Percentiles rank a stretch among this genome's conserved stretches.
Conservation (phyloP, 2,888 invertebrate species). For the Yponomeuta cagnagella region DNA sequence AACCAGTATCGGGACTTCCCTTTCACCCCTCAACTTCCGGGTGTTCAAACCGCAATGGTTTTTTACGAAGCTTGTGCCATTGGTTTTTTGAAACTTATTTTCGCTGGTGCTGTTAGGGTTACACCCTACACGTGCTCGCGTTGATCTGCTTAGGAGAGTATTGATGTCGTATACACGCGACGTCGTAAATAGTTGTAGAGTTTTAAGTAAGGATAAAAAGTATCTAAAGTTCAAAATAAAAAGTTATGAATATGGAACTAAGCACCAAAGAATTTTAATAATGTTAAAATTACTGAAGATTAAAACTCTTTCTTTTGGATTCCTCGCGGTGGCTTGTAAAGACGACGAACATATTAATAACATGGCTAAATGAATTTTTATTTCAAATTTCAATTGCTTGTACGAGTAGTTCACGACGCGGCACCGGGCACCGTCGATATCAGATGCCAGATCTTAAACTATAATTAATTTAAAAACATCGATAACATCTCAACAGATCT, state of each 20-base stretch:
- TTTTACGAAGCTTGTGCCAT: constrained; percentile 8
- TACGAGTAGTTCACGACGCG: constrained; percentile 2
- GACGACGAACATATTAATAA: constrained; percentile 3
- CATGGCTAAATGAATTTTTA: constrained; percentile 14
- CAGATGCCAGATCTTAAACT: constrained; percentile 22
- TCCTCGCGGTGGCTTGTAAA: constrained; percentile 1
- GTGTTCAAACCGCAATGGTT: constrained; percentile 23
- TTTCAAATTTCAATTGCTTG: constrained; percentile 14
- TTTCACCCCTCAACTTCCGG: constrained; percentile 49
- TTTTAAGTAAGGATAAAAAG: background rate
- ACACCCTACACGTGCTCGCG: background rate
- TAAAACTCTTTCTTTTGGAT: background rate
- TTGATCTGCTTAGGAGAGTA: background rate
- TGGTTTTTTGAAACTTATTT: background rate
- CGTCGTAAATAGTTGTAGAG: background rate
- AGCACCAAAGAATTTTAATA: background rate
- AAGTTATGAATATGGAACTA: background rate
- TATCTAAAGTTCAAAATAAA: background rate
- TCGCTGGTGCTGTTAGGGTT: background rate
- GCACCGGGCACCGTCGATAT: constrained; percentile 13
- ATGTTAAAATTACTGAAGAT: background rate
- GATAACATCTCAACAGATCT: constrained; percentile 24
- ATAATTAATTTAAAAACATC: constrained; percentile 25
- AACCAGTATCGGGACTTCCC: constrained; percentile 62
- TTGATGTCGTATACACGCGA: background rate